A percentile compares a stretch with the other conserved stretches of the same genome.
phyloP scores from a whole-genome alignment of 2,113 vertebrate genomes.

The Oceanites oceanicus region DNA sequence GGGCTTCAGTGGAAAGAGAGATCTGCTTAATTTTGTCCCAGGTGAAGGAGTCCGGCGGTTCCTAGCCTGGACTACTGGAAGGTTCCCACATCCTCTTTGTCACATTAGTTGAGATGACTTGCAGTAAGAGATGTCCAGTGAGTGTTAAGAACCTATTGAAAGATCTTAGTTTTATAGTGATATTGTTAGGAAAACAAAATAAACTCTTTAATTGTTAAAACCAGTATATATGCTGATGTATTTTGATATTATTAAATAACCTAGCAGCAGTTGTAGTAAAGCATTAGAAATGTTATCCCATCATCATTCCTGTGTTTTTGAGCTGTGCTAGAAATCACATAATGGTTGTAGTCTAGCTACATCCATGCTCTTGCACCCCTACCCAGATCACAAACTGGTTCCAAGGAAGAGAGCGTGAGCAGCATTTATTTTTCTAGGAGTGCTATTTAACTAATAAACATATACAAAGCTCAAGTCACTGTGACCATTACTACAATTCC shows the following conservation, averaged over 20 bases:
- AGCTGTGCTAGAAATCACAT: constrained; percentile 37
- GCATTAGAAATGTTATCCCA: constrained; percentile 15
- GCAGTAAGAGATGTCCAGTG: constrained; percentile 80
- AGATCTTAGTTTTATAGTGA: constrained; percentile 74
- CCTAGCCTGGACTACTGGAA: constrained; percentile 97
- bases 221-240: not conserved
- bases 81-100: constrained; percentile 88
- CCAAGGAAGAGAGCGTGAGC: not conserved
- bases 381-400: not conserved
- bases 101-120: constrained; percentile 82
- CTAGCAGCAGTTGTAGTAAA: constrained; percentile 23
- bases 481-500: not conserved
- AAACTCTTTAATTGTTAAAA: constrained; percentile 59
- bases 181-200: constrained; percentile 61
- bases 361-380: not conserved
- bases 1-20: constrained; percentile 90
- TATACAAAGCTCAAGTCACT: not conserved
- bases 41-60: constrained; percentile 94
- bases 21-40: constrained; percentile 92
- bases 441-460: not conserved
- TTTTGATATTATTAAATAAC: constrained; percentile 42
- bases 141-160: constrained; percentile 83
- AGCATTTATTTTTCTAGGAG: not conserved
- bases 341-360: not conserved
- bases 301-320: constrained; percentile 67